phyloP scores from a whole-genome alignment of 2,797 vertebrate genomes.

The Lagorchestes hirsutus region DNA sequence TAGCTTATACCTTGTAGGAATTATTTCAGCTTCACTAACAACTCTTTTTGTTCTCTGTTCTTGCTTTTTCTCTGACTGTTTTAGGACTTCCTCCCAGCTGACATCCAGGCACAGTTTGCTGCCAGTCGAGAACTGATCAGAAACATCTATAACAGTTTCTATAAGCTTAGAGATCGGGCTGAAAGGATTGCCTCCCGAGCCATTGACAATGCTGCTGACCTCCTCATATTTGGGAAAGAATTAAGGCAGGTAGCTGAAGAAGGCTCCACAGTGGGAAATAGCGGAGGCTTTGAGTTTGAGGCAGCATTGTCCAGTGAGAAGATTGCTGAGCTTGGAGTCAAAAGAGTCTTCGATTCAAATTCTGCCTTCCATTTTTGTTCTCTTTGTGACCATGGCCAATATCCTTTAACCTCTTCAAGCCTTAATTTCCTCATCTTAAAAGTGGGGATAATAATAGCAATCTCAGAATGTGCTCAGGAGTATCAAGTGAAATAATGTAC shows the following conservation, averaged over 20 bases:
- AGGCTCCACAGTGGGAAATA: fast-evolving
- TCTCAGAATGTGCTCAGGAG: neutral
- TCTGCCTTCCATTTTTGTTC: neutral
- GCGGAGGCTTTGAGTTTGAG: fast-evolving
- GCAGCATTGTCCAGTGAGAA: neutral
- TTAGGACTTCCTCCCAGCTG: constrained; percentile 95
- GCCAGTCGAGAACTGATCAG: constrained; percentile 95
- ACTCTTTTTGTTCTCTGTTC: no score
- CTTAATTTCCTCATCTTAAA: neutral
- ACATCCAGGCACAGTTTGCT: constrained; percentile 95
- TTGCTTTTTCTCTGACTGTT: neutral
- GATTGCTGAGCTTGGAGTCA: neutral
- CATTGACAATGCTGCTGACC: constrained; percentile 94
- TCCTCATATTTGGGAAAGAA: constrained; percentile 96
- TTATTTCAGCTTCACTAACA: fast-evolving
- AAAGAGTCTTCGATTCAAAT: neutral
- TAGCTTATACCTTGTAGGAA: neutral
- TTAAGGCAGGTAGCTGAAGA: constrained; percentile 88
- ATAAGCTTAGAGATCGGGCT: constrained; percentile 94
- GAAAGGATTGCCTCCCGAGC: constrained; percentile 95
- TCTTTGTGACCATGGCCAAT: neutral
- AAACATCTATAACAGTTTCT: constrained; percentile 96
- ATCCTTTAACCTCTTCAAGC: neutral
- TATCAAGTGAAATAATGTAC: neutral
- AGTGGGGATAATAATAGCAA: neutral